These are phyloP conservation scores for Martes martes DNA, from an alignment of 2,113 vertebrate species.

Conservation along the genomic window DNA sequence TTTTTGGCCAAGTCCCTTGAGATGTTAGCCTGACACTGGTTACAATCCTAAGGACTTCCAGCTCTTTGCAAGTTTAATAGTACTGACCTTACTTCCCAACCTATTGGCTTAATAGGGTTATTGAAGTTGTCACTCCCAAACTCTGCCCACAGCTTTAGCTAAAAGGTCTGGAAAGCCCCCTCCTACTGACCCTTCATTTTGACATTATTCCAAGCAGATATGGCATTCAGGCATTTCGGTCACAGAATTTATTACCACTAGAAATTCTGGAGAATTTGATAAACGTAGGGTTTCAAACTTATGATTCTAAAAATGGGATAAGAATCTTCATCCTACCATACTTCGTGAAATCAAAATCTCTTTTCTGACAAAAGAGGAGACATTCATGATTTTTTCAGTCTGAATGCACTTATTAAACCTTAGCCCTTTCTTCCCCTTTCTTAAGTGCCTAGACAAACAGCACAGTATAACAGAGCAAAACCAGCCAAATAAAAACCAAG, in stretches of 20 bases:
- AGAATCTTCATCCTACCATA: slow-evolving; percentile 1
- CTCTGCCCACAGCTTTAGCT: neutral
- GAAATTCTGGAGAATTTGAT: neutral
- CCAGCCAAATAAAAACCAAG: neutral
- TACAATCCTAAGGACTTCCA: neutral
- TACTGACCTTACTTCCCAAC: neutral
- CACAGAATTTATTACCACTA: neutral
- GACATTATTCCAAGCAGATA: neutral
- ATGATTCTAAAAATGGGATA: slow-evolving; percentile 44
- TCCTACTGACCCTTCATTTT: slow-evolving; percentile 5
- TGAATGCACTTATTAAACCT: neutral
- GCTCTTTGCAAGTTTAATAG: neutral
- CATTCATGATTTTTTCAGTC: slow-evolving; percentile 26
- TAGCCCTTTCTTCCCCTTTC: neutral
- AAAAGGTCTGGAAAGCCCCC: neutral
- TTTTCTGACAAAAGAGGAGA: slow-evolving; percentile 25
- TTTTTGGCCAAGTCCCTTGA: neutral
- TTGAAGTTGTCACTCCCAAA: neutral
- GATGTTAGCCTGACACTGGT: neutral
- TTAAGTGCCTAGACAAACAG: neutral
- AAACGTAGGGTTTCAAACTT: slow-evolving; percentile 10
- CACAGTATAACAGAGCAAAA: neutral
- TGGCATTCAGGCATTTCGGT: neutral
- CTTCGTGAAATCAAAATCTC: slow-evolving; percentile 34
- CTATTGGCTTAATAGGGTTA: neutral